Evolutionary conservation across 2,797 vertebrate genomes (phyloP).

Genomic region (Melanogrammus aeglefinus): DNA sequence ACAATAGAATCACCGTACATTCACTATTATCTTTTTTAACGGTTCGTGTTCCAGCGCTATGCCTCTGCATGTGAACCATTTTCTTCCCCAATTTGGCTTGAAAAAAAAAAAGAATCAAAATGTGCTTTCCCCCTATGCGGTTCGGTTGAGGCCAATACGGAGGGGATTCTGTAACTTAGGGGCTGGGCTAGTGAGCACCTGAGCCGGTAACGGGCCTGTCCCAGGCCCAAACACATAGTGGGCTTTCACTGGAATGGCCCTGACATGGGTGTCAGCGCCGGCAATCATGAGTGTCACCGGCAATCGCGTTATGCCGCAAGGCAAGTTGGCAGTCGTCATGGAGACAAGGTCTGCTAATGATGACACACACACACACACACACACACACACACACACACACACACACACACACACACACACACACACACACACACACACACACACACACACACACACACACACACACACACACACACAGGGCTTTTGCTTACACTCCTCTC

Average conservation of each 20-base stretch:
- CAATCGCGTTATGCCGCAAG: constrained; percentile 49
- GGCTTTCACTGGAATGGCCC: constrained; percentile 41
- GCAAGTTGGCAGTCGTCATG: constrained; percentile 56
- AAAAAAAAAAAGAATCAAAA: too few relatives aligned
- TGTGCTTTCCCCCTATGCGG: background rate
- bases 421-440: constrained; percentile 31
- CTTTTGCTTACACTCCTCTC: too few relatives aligned
- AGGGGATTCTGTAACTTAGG: too few relatives aligned
- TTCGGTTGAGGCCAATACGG: background rate
- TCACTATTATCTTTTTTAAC: background rate
- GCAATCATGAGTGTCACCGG: constrained; percentile 70
- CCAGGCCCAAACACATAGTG: constrained; percentile 45
- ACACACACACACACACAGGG: too few relatives aligned
- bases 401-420: too few relatives aligned
- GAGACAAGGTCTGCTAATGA: constrained; percentile 67
- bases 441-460: background rate
- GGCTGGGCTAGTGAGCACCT: too few relatives aligned
- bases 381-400: background rate
- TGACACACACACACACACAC: constrained; percentile 40
- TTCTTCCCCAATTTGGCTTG: too few relatives aligned
- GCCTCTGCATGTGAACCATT: background rate
- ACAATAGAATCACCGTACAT: background rate
- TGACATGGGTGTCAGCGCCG: constrained; percentile 54
- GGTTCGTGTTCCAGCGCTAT: too few relatives aligned
- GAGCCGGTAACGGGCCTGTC: background rate